Base-by-base conservation (phyloP, 2,888 invertebrate genomes). In the Gisinianus flammeolus region DNA sequence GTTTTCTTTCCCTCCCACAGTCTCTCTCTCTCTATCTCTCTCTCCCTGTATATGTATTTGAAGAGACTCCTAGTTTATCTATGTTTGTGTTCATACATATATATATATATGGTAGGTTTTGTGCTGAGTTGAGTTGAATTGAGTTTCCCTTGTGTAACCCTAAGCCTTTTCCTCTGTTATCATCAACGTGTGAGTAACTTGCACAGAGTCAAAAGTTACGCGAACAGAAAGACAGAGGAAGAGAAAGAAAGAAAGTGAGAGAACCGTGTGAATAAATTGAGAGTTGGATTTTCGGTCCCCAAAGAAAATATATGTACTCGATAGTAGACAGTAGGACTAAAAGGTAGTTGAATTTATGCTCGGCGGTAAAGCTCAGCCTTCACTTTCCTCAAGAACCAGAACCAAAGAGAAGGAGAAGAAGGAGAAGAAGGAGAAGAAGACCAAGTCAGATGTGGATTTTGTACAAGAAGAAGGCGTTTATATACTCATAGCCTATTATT, bases 291-390 rank as follows among this genome's bases (percentile, higher is more conserved):
- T 44, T 44, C 44, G 19, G 44, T 19, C 44, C 44, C 44, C 19
- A 16, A 16, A 44, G 2, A 44, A 44, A 44, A 44, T 44, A 44
- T n/a, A n/a, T n/a, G n/a, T n/a, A n/a, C n/a, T n/a, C n/a, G n/a
- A n/a, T 44, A 44, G 44, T 44, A 44, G 44, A 44, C 44, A 44
- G 44, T 64, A n/a, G 19, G 24, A 28, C 24, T 44, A 58, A 44
- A 71, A 54, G 71, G 26, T 71, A 12, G 30, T 22, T 58, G 31
- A 71, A 71, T 71, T 71, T 71, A 71, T 71, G 71, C 33, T 26
- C 4, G 58, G 12, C 56, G 71, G 58, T 71, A 71, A 71, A 58
- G 56, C 71, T 56, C 56, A 30, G 58, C 58, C 71, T 71, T 58
- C 71, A 54, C 56, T 54, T 28, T 69, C 31, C 31, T 22, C 71